Base-by-base conservation (phyloP, 2,113 vertebrate species). In the Syngnathus scovelli region DNA sequence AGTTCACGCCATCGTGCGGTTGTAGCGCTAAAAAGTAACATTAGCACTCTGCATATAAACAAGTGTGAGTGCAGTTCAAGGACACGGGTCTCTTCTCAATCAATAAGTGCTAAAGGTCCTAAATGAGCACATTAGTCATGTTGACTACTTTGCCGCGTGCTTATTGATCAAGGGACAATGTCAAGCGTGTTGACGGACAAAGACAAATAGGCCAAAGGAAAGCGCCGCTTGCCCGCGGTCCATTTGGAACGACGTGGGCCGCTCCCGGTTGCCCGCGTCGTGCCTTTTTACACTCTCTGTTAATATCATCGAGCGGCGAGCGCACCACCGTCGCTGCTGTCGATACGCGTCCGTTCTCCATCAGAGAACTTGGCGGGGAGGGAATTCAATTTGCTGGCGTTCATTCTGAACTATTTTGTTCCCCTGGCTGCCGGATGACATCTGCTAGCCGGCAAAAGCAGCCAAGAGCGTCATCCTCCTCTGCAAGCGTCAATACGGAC, bases 371-470 rank as follows among this genome's bases (percentile, higher is more conserved):
- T 27, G 27, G 87, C 70, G 67, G 81, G 71, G 70, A 77, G 83
- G 75, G 80, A 86, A 89, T 90, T 88, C 85, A 88, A 90, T 91
- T 89, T 89, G 79, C 87, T 82, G 72, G 85, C 78, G 81, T 82
- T 90, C 83, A 75, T 83, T 85, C 79, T 79, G 83, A 86, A 88
- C 77, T 77, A 83, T 84, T 79, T 81, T 76, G 79, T 85, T 87
- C 27, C 74, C 75, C 54, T 77, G 74, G 72, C 75, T 27, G 52
- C 72, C 75, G 11, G 63, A 71, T 85, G 86, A 88, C 84, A 81
- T 70, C 65, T 63, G 71, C 69, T 73, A 79, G 74, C 82, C 85
- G 83, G 78, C 87, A 89, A 75, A 33, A 33, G 27, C 2, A 33
- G 3, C 68, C 72, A 68, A 81, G 82, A 72, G 27, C 72, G 72